Conservation (phyloP, 2,888 invertebrate species). For the Tetramorium bicarinatum region DNA sequence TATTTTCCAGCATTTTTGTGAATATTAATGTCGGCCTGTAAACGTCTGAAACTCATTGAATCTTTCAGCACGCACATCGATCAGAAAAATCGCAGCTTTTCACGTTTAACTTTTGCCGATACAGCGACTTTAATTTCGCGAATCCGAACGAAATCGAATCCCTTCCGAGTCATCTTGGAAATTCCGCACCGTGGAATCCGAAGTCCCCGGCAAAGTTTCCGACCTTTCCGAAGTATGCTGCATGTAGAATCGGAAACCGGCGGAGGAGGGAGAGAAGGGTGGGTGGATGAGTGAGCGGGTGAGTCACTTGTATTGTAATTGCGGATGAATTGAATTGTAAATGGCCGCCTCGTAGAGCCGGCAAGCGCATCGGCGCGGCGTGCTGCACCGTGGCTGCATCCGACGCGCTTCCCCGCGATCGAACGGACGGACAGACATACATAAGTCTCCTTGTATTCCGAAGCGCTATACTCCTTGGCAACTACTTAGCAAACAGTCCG, state of each 20-base stretch:
- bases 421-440: conserved; percentile 34
- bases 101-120: no score
- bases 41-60: neutral
- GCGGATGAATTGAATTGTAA: conserved; percentile 52
- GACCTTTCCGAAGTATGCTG: neutral
- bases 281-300: neutral
- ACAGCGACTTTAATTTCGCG: neutral
- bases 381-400: conserved; percentile 5
- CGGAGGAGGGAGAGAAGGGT: neutral
- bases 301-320: conserved; percentile 47
- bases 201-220: neutral
- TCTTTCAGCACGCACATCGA: no score
- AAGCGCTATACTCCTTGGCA: conserved; percentile 47
- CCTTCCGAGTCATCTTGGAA: conserved; percentile 3
- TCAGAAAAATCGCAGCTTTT: neutral
- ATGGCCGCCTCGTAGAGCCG: conserved; percentile 9
- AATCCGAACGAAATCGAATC: neutral
- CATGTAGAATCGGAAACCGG: neutral
- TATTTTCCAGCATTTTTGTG: neutral
- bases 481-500: conserved; percentile 54
- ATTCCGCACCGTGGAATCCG: neutral
- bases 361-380: conserved; percentile 17
- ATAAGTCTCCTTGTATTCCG: conserved; percentile 49
- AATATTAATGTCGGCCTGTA: neutral
- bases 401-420: conserved; percentile 28